Percentiles rank a stretch among this genome's conserved stretches.
Evolutionary conservation across 2,888 invertebrate genomes (phyloP).

Genomic region (Caenorhabditis doughertyi): DNA sequence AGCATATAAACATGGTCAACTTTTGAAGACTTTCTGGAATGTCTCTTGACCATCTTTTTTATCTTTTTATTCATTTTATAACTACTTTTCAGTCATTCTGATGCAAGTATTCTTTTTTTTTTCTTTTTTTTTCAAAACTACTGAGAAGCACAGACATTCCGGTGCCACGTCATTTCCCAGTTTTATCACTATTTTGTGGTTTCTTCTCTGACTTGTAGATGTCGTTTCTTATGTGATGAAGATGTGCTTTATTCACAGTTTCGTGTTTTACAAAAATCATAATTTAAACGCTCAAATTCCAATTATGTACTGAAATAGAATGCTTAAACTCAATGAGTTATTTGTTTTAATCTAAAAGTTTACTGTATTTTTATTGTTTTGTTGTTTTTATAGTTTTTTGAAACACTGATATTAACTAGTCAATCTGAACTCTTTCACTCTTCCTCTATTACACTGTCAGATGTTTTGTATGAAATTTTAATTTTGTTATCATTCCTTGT

Average conservation of each 20-base stretch:
- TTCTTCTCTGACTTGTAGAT: conserved; percentile 31
- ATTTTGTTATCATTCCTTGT: too few relatives aligned
- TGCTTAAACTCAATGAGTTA: neutral
- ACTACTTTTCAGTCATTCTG: conserved; percentile 31
- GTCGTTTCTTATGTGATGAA: neutral
- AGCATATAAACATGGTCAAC: conserved; percentile 31
- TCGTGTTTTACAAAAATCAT: neutral
- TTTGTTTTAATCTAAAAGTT: neutral
- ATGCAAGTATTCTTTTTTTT: conserved; percentile 31
- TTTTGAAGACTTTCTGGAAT: conserved; percentile 50
- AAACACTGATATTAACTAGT: neutral
- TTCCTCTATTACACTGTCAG: too few relatives aligned
- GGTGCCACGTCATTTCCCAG: conserved; percentile 55
- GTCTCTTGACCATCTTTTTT: conserved; percentile 16
- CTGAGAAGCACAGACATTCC: conserved; percentile 47
- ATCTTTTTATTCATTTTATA: conserved; percentile 14
- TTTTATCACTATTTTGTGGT: conserved; percentile 37
- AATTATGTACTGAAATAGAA: too few relatives aligned
- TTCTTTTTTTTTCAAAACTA: neutral
- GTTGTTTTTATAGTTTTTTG: neutral
- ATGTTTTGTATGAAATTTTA: too few relatives aligned
- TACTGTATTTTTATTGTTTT: neutral
- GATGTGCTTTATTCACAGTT: neutral
- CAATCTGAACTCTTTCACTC: neutral
- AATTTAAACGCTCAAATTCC: too few relatives aligned